Evolutionary conservation across 2,113 vertebrate species (phyloP).

Genomic region (Trochalopteron elliotii): DNA sequence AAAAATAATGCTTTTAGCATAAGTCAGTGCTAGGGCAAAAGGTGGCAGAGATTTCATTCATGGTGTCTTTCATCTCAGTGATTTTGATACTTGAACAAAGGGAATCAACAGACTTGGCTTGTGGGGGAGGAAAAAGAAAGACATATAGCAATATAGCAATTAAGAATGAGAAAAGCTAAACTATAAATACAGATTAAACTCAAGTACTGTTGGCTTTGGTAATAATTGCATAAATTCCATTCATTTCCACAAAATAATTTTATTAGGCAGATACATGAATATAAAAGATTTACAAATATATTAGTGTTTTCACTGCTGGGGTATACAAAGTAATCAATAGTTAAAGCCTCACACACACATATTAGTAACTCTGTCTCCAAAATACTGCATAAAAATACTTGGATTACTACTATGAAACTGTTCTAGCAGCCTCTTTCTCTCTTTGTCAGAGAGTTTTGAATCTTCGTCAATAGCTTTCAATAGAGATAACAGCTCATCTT

Average conservation of each 20-base stretch:
- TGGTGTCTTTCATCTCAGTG: not conserved
- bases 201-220: not conserved
- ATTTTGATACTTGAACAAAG: not conserved
- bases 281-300: constrained; percentile 65
- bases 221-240: not conserved
- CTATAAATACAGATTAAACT: not conserved
- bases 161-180: not conserved
- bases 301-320: constrained; percentile 40
- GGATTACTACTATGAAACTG: constrained; percentile 94
- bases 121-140: not conserved
- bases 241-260: constrained; percentile 59
- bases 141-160: too few species aligned
- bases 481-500: constrained; percentile 84
- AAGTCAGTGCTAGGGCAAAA: not conserved
- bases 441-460: constrained; percentile 84
- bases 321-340: not conserved
- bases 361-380: constrained; percentile 83
- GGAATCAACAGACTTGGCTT: not conserved
- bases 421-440: constrained; percentile 86
- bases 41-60: not conserved
- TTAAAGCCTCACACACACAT: constrained; percentile 66
- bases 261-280: constrained; percentile 66
- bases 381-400: constrained; percentile 91
- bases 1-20: not conserved
- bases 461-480: constrained; percentile 88